Evolutionary conservation across 2,113 vertebrate species (phyloP).

Genomic region (Pyxicephalus adspersus): DNA sequence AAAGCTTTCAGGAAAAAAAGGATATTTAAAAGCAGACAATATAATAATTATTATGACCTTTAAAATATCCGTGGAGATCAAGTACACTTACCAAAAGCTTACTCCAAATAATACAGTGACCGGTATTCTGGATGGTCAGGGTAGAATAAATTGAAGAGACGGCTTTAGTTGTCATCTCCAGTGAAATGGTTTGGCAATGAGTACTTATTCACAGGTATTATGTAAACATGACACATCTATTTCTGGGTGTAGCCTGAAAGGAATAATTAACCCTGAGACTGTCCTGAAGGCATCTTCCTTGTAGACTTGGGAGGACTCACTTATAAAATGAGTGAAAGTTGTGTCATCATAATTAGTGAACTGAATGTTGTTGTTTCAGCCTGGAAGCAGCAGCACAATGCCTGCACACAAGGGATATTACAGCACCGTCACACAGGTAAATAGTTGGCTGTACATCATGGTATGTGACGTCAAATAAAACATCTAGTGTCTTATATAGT

Average conservation of each 20-base stretch:
- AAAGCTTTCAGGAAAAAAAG: too few relatives aligned
- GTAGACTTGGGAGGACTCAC: not conserved
- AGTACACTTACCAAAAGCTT: not conserved
- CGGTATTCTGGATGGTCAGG: not conserved
- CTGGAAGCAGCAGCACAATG: slow-evolving; percentile 15
- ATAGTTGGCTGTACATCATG: slow-evolving; percentile 16
- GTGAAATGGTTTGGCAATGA: not conserved
- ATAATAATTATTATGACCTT: not conserved
- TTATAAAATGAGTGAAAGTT: not conserved
- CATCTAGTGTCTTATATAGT: too few relatives aligned
- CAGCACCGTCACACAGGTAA: not conserved
- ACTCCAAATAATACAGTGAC: too few relatives aligned
- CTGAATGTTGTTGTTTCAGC: not conserved
- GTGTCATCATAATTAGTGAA: not conserved
- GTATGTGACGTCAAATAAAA: not conserved
- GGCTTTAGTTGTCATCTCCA: not conserved
- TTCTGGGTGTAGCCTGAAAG: slow-evolving; percentile 17
- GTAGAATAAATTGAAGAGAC: not conserved
- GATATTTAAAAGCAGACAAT: too few relatives aligned
- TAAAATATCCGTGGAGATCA: not conserved
- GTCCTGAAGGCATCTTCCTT: not conserved
- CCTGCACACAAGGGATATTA: not conserved
- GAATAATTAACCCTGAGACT: not conserved
- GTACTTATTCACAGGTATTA: not conserved
- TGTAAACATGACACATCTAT: slow-evolving; percentile 19